A percentile compares a stretch with the other conserved stretches of the same genome.
Conservation (phyloP, 2,113 vertebrate genomes). For the Oenanthe oenanthe region DNA sequence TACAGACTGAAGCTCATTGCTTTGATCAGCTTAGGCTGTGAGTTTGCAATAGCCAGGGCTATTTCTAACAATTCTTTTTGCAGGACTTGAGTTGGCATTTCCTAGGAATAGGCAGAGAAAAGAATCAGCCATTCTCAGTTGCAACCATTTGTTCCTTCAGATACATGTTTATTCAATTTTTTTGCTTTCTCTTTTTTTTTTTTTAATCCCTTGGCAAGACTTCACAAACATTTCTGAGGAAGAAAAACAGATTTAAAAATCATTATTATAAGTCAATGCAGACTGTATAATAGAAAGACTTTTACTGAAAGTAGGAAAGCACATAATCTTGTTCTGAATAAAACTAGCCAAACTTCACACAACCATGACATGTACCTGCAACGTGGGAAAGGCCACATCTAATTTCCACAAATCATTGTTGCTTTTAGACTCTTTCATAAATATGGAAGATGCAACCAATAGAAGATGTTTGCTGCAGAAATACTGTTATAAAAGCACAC, state of each 20-base stretch:
- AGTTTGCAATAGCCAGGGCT: background rate
- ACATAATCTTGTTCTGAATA: background rate
- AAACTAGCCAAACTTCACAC: background rate
- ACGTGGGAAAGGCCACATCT: background rate
- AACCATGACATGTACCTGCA: background rate
- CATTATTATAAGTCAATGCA: background rate
- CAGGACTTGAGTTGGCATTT: background rate
- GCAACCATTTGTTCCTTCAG: background rate
- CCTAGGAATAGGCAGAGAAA: background rate
- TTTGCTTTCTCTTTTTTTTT: background rate
- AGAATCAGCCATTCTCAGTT: background rate
- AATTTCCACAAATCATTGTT: background rate
- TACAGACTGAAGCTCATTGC: background rate
- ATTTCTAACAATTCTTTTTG: background rate
- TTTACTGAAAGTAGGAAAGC: background rate
- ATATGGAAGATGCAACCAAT: background rate
- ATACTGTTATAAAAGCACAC: background rate
- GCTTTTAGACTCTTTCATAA: background rate
- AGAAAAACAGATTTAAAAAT: background rate
- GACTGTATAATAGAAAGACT: background rate
- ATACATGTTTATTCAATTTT: background rate
- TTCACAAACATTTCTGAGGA: background rate
- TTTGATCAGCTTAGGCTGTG: background rate
- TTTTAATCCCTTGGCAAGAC: background rate
- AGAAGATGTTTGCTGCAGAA: background rate